phyloP scores from a whole-genome alignment of 2,888 invertebrate species.

The Argynnis bischoffii region DNA sequence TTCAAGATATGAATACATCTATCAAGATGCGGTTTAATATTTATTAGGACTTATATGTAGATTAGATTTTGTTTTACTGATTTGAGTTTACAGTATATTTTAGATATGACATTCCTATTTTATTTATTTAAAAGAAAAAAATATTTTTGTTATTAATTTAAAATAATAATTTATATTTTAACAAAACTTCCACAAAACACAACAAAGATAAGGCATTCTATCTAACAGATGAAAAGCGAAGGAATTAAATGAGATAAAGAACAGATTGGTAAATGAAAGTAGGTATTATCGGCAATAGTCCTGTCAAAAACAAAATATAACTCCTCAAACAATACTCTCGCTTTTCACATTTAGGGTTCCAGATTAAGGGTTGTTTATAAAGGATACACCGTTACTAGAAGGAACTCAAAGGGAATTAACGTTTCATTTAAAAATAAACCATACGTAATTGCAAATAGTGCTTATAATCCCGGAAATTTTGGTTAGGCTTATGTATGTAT shows the following conservation, averaged over 20 bases:
- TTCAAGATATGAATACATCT: conserved; percentile 64
- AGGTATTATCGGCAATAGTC: conserved; percentile 24
- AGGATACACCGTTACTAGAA: conserved; percentile 23
- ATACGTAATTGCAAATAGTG: conserved; percentile 6
- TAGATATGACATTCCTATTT: not conserved
- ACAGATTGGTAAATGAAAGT: conserved; percentile 18
- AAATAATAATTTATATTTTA: not conserved
- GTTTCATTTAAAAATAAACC: conserved; percentile 6
- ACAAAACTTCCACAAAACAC: not conserved
- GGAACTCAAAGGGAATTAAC: conserved; percentile 4
- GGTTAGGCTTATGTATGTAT: conserved; percentile 26
- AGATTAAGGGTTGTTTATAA: conserved; percentile 39
- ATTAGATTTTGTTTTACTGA: conserved; percentile 4
- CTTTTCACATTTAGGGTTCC: conserved; percentile 35
- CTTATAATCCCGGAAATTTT: conserved; percentile 3
- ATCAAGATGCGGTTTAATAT: conserved; percentile 53
- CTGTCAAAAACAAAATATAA: conserved; percentile 33
- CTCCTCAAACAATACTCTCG: conserved; percentile 34
- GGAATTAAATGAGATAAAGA: conserved; percentile 17
- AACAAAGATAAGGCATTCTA: not conserved
- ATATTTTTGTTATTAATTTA: too few species aligned
- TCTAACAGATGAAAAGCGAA: conserved; percentile 14
- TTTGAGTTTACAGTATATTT: not conserved
- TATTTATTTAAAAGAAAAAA: too few species aligned
- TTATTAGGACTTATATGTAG: conserved; percentile 11